Conservation (phyloP, 2,113 vertebrate genomes). For the Brienomyrus brachyistius region DNA sequence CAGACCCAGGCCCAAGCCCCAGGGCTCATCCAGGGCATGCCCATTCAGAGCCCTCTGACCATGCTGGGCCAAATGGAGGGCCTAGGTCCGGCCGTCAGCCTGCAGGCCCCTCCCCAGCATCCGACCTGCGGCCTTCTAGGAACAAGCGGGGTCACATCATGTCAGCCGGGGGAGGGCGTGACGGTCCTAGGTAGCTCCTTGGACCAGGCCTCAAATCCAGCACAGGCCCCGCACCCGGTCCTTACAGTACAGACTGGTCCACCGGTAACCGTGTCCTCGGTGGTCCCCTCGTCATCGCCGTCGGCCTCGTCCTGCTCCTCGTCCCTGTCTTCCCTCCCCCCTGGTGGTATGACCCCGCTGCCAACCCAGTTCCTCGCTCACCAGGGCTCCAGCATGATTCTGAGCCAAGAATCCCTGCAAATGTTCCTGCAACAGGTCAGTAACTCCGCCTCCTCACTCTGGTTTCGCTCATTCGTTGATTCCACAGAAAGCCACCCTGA, state of each 20-base stretch:
- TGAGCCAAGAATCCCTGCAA: slow-evolving; percentile 84
- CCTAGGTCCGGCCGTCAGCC: slow-evolving; percentile 69
- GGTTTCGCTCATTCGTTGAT: background rate
- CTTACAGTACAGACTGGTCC: slow-evolving; percentile 62
- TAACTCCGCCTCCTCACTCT: background rate
- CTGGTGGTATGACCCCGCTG: slow-evolving; percentile 53
- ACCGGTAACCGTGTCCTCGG: slow-evolving; percentile 40
- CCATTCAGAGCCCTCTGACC: slow-evolving; percentile 76
- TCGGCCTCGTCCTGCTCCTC: slow-evolving; percentile 53
- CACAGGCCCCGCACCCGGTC: slow-evolving; percentile 57
- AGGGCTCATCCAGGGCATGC: slow-evolving; percentile 80
- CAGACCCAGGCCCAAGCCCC: slow-evolving; percentile 62
- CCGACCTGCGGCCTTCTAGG: slow-evolving; percentile 55
- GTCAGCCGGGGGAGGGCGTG: slow-evolving; percentile 55
- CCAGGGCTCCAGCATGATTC: slow-evolving; percentile 64
- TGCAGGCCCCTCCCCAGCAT: slow-evolving; percentile 63
- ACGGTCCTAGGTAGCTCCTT: slow-evolving; percentile 53
- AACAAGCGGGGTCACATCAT: slow-evolving; percentile 49
- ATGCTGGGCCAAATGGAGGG: slow-evolving; percentile 76
- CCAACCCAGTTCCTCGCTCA: slow-evolving; percentile 71
- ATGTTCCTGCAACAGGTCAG: slow-evolving; percentile 93
- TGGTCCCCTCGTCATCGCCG: slow-evolving; percentile 52
- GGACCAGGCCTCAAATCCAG: slow-evolving; percentile 54
- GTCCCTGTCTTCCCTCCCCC: slow-evolving; percentile 51
- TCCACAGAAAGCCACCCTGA: background rate